A percentile compares a stretch with the other conserved stretches of the same genome.
Evolutionary conservation across 2,797 vertebrate genomes (phyloP).

Genomic region (Anguilla obscura): DNA sequence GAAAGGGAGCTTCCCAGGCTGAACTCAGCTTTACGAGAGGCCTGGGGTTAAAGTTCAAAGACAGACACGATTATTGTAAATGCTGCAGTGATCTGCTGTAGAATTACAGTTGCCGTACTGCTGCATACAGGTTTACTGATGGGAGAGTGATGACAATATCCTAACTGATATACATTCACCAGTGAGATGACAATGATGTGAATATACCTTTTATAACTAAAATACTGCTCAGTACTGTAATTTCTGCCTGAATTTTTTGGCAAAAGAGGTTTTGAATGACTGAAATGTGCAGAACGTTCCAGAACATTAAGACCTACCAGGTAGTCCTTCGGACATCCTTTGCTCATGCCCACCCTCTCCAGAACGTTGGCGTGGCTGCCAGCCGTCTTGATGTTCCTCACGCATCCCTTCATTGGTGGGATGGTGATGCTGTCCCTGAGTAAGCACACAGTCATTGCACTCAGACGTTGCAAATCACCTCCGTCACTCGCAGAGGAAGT

Average conservation of each 20-base stretch:
- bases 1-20: constrained; percentile 54
- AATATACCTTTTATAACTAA: not conserved
- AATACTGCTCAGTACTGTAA: not conserved
- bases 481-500: not conserved
- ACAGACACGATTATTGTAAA: not conserved
- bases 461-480: not conserved
- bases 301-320: constrained; percentile 70
- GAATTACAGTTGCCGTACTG: not conserved
- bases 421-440: constrained; percentile 76
- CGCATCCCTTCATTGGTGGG: constrained; percentile 82
- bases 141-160: not conserved
- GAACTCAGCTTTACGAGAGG: constrained; percentile 66
- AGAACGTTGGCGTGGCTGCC: constrained; percentile 43
- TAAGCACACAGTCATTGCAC: constrained; percentile 17
- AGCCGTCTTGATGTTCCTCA: constrained; percentile 71
- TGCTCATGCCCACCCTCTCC: constrained; percentile 82
- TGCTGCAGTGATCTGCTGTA: not conserved
- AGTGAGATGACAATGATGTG: not conserved
- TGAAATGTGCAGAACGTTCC: not conserved
- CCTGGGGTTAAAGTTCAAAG: constrained; percentile 45
- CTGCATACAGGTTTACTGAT: not conserved
- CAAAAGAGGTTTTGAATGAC: not conserved
- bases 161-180: not conserved
- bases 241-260: too few relatives aligned
- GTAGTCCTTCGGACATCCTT: constrained; percentile 75